phyloP scores from a whole-genome alignment of 1,140 invertebrate species.

The Sitophilus oryzae region DNA sequence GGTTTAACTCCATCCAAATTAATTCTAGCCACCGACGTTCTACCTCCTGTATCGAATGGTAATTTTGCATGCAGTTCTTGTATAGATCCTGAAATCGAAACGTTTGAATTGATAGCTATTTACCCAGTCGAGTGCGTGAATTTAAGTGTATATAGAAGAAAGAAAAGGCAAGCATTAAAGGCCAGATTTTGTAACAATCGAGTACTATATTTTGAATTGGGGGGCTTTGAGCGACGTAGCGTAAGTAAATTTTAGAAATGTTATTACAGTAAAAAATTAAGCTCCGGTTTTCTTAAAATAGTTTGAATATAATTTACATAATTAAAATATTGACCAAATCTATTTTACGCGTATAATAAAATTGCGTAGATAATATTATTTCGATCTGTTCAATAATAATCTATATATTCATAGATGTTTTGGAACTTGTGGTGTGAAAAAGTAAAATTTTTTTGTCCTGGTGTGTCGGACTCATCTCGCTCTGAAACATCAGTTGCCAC shows the following conservation, averaged over 20 bases:
- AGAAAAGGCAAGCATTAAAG: conserved; percentile 50
- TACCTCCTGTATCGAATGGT: conserved; percentile 37
- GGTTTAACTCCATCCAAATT: conserved; percentile 53
- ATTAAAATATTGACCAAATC: background rate
- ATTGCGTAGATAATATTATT: no score
- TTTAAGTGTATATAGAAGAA: conserved; percentile 52
- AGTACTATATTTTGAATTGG: conserved; percentile 49
- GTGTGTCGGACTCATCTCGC: conserved; percentile 43
- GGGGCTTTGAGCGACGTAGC: conserved; percentile 42
- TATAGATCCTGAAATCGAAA: conserved; percentile 51
- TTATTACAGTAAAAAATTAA: no score
- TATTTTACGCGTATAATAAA: conserved; percentile 2
- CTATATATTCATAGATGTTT: conserved; percentile 39
- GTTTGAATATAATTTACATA: background rate
- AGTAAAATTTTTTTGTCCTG: conserved; percentile 43
- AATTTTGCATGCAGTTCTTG: conserved; percentile 39
- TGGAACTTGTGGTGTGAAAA: conserved; percentile 54
- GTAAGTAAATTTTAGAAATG: conserved; percentile 34
- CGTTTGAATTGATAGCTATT: conserved; percentile 52
- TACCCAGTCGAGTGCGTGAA: conserved; percentile 53
- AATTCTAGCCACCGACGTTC: conserved; percentile 50
- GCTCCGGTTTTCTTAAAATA: no score
- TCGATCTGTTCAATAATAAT: no score
- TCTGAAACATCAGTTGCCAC: conserved; percentile 51
- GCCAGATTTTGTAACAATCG: conserved; percentile 48